These are phyloP conservation scores for Penaeus vannamei DNA, from an alignment of 1,140 invertebrate genomes.

Conservation along the genomic window DNA sequence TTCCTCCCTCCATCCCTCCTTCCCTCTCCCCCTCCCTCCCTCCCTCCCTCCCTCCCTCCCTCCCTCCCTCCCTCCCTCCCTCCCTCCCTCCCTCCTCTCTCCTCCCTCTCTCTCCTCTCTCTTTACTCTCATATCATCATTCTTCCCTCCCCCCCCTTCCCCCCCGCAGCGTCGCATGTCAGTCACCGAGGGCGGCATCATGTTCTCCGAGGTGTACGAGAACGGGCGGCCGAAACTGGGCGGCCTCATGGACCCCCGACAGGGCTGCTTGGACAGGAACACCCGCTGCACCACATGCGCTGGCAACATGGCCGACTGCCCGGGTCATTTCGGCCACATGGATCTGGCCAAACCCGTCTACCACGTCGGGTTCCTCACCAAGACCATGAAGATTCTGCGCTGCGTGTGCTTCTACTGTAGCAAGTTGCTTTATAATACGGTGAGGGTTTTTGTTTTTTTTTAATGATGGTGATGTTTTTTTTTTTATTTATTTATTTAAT, in stretches of 20 bases:
- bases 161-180: conserved; percentile 87
- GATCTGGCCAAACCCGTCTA: conserved; percentile 99
- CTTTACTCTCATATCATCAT: no score
- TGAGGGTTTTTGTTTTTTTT: conserved; percentile 72
- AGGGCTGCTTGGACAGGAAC: conserved; percentile 95
- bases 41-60: no score
- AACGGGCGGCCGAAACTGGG: conserved; percentile 97
- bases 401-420: conserved; percentile 99
- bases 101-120: no score
- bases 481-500: background rate
- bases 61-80: no score
- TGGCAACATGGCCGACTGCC: conserved; percentile 97
- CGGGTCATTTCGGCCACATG: conserved; percentile 99
- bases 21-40: no score
- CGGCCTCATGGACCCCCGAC: conserved; percentile 98
- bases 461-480: conserved; percentile 69
- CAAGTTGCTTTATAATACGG: conserved; percentile 93
- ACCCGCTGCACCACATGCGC: conserved; percentile 98
- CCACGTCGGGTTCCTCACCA: conserved; percentile 97
- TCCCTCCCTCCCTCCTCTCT: no score
- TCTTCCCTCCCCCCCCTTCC: background rate
- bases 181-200: conserved; percentile 96
- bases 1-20: no score
- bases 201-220: conserved; percentile 97
- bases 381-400: conserved; percentile 95